phyloP scores from a whole-genome alignment of 1,140 invertebrate species.

The Drosophila leontia region DNA sequence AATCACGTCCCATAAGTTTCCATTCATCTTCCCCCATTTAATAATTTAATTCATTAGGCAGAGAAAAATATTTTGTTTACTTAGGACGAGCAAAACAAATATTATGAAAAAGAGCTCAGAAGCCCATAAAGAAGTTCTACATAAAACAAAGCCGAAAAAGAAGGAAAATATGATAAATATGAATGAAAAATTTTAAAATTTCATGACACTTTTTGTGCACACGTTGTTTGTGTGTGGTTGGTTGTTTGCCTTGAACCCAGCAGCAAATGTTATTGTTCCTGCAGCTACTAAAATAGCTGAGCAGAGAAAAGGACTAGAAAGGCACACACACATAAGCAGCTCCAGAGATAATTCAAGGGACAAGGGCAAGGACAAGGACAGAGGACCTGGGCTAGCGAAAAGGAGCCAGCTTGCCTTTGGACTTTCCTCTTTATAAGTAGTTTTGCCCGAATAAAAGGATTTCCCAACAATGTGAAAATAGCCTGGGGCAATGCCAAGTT shows the following conservation, averaged over 20 bases:
- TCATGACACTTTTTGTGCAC: conserved; percentile 51
- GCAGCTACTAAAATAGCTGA: conserved; percentile 40
- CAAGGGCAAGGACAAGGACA: conserved; percentile 48
- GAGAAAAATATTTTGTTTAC: conserved; percentile 32
- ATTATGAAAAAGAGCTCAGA: conserved; percentile 17
- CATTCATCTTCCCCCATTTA: conserved; percentile 5
- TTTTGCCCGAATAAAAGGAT: conserved; percentile 33
- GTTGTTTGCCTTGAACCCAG: conserved; percentile 18
- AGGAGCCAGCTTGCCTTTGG: conserved; percentile 3
- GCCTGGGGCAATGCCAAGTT: conserved; percentile 47
- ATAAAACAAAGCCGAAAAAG: conserved; percentile 38
- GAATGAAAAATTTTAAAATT: conserved; percentile 64
- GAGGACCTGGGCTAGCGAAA: not conserved
- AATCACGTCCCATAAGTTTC: conserved; percentile 1
- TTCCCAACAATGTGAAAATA: conserved; percentile 52
- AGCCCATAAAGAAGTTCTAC: conserved; percentile 36
- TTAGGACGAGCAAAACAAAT: conserved; percentile 43
- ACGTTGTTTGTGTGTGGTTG: conserved; percentile 10
- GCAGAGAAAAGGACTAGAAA: conserved; percentile 32
- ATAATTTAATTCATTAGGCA: conserved; percentile 50
- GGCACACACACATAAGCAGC: conserved; percentile 18
- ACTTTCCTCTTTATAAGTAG: conserved; percentile 12
- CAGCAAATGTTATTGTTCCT: conserved; percentile 36
- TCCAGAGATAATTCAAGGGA: conserved; percentile 40
- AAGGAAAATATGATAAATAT: conserved; percentile 27